Evolutionary conservation across 2,888 invertebrate genomes (phyloP).

Genomic region (Thymelicus sylvestris): DNA sequence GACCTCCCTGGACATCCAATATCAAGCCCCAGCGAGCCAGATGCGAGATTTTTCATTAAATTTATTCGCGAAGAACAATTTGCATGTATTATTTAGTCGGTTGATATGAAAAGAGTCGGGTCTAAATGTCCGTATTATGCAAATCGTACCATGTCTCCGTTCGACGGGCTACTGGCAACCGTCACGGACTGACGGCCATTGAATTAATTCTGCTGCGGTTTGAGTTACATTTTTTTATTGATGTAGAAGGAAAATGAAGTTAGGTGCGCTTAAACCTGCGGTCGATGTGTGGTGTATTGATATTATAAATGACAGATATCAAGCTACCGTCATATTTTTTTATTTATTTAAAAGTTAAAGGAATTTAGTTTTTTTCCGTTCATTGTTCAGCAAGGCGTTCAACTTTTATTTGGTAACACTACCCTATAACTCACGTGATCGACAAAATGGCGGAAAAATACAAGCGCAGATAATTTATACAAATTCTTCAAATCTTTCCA

Average conservation of each 20-base stretch:
- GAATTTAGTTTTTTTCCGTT: no score
- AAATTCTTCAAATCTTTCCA: conserved; percentile 1
- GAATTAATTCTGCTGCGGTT: conserved; percentile 30
- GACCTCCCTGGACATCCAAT: conserved; percentile 17
- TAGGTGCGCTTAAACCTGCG: no score
- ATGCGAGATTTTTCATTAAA: conserved; percentile 41
- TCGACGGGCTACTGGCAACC: neutral
- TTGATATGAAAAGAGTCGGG: conserved; percentile 34
- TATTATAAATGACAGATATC: no score
- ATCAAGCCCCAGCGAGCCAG: conserved; percentile 19
- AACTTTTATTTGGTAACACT: no score
- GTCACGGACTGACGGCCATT: conserved; percentile 7
- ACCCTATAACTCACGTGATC: no score
- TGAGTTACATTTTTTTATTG: conserved; percentile 25
- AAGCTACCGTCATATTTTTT: no score
- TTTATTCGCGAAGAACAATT: conserved; percentile 39
- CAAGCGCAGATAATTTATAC: no score
- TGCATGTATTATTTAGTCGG: conserved; percentile 38
- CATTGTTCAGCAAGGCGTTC: no score
- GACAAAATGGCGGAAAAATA: no score
- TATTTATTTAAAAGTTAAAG: no score
- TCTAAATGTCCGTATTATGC: conserved; percentile 31
- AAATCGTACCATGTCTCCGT: conserved; percentile 11
- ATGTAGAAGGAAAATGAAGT: neutral
- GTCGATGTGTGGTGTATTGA: no score